phyloP scores from a whole-genome alignment of 30 jellyfish, hydroid and myxozoan genomes.

The Aurelia aurita region DNA sequence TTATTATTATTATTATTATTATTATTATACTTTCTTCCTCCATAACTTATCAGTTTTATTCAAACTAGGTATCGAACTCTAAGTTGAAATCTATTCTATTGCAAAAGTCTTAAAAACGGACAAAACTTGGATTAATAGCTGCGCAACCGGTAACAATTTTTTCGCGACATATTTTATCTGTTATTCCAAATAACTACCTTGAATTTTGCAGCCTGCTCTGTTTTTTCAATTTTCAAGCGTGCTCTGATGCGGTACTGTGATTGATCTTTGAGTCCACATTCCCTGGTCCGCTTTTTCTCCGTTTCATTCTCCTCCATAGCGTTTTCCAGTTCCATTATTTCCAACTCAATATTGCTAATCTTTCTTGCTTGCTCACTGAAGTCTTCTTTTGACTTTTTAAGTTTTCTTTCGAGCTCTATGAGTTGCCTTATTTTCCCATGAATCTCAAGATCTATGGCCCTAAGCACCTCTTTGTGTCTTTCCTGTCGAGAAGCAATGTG shows the following conservation, averaged over 20 bases:
- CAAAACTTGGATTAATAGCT: no score
- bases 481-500: slow-evolving; percentile 20
- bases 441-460: slow-evolving; percentile 15
- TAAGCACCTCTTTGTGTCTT: slow-evolving; percentile 34
- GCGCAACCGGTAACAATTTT: no score
- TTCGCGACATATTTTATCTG: no score
- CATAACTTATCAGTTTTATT: no score
- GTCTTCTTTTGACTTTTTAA: slow-evolving; percentile 29
- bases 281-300: slow-evolving; percentile 30
- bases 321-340: slow-evolving; percentile 45
- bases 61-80: no score
- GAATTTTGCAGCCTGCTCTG: slow-evolving; percentile 7
- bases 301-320: slow-evolving; percentile 38
- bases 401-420: slow-evolving; percentile 12
- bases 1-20: no score
- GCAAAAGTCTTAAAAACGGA: no score
- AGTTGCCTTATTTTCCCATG: slow-evolving; percentile 3
- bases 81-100: no score
- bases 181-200: slow-evolving; percentile 11
- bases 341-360: slow-evolving; percentile 28
- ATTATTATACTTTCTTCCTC: no score
- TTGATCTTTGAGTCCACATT: slow-evolving; percentile 12
- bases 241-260: slow-evolving; percentile 26
- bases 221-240: background rate
- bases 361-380: slow-evolving; percentile 21